Evolutionary conservation across 2,113 vertebrate species (phyloP), one percentile per base, ranked within the genome.

Genomic region (human): DNA sequence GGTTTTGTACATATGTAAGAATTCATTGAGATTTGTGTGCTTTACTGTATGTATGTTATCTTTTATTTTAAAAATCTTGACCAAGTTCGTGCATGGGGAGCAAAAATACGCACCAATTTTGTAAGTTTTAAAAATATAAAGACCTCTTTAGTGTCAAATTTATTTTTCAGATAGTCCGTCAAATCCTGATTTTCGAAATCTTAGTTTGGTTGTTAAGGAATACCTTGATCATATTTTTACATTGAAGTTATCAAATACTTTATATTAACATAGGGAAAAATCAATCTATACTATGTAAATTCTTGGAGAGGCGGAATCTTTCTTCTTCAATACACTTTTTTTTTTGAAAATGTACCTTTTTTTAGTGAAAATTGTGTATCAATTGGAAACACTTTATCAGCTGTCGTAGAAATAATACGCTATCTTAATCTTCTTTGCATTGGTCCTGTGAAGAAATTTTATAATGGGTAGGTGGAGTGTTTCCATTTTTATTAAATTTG

Each of bases 401-500:
- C 17, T 66, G 35, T 94, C 40, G 45, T 57, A 6, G 68, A 94
- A 93, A 68, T 87, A 25, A 80, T 57, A 32, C 50, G 6, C 40
- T 45, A 50, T 50, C 8, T 88, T 94, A 55, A 93, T 57, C 57
- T 84, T 13, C 32, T 89, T 95, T 85, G 22, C 27, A 14, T 72
- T 89, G 43, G 13, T 64, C 11, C 32, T 90, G 4, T 59, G 30
- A 79, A 66, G 79, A 95, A 59, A 40, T 20, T 30, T 66, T 20
- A 32, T 73, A 43, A 22, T 94, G 38, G 35, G 22, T 94, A 52
- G 40, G 7, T 91, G 27, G 35, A 93, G 3, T 4, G 18, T 11
- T 96, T 96, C 38, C 22, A 75, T 66, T 86, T 96, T 95, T 73
- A 68, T 86, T 96, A 91, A 73, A 79, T 95, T 92, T 94, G 8